Evolutionary conservation across 2,113 vertebrate genomes (phyloP), one percentile per base, ranked within the genome.

Genomic region (Nerophis lumbriciformis): DNA sequence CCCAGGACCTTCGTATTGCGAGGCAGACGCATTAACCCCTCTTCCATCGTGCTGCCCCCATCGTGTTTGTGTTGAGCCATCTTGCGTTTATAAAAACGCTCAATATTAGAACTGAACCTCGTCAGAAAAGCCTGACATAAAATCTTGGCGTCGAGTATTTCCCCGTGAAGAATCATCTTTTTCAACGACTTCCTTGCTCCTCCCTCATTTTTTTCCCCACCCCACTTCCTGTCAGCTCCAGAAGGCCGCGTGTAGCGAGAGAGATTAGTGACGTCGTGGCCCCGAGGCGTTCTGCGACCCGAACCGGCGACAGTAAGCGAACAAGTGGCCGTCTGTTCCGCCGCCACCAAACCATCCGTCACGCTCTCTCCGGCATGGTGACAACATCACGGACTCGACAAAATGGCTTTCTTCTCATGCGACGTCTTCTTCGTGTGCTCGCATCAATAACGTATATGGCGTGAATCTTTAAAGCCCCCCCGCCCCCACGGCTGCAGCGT

Each of bases 401-500:
- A 57, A 57, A 44, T 4, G 39, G 19, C 14, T 13, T 57, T 37
- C n/a, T 5, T 3, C 4, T 6, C 6, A 9, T 16, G 53, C 9
- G 1, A 4, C 53, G 5, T 11, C 36, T 38, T n/a, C 4, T 55
- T 38, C 37, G 2, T n/a, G 5, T 57, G 4, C 6, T 28, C 7
- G 54, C 81, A 87, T 85, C 88, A 89, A 88, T 88, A 89, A 85
- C 74, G 48, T 73, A 82, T 81, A 83, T 78, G 68, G 48, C 63
- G 85, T 91, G 86, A 86, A 88, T 90, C 84, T 90, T 90, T 88
- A 83, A 90, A 62, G 56, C 68, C 56, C 61, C 78, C 72, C 67
- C 63, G 74, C 66, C 28, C 28, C 28, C 28, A 3, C 28, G 68
- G 75, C 79, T 66, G 78, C 72, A 54, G 68, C 36, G 69, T 78